Evolutionary conservation across 2,113 vertebrate species (phyloP).

Genomic region (Benitochromis conjunctus): DNA sequence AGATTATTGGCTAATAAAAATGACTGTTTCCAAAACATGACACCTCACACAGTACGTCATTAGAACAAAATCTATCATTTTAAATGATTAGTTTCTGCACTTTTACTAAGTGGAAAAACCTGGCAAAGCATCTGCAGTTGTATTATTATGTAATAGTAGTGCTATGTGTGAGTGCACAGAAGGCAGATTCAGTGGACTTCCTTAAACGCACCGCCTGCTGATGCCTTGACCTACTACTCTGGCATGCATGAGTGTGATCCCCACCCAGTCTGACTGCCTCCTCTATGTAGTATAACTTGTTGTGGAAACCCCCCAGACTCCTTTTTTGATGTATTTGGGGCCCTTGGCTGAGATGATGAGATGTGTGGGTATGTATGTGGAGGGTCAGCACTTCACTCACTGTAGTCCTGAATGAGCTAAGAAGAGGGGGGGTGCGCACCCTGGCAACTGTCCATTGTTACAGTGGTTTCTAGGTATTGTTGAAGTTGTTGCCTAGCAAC

Average conservation of each 20-base stretch:
- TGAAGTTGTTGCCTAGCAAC: conserved; percentile 60
- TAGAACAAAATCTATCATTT: not conserved
- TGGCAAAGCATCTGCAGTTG: not conserved
- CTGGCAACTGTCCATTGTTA: conserved; percentile 47
- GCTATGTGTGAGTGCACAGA: not conserved
- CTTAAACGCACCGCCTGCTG: not conserved
- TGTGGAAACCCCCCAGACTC: conserved; percentile 27
- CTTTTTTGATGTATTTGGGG: conserved; percentile 8
- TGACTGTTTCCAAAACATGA: not conserved
- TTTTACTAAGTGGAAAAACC: not conserved
- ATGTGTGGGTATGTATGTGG: not conserved
- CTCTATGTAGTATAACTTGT: not conserved
- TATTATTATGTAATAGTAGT: not conserved
- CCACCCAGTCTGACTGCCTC: not conserved
- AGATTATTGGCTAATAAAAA: not conserved
- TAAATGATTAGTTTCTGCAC: not conserved
- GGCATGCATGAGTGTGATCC: not conserved
- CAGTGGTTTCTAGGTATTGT: conserved; percentile 48
- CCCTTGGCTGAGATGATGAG: conserved; percentile 11
- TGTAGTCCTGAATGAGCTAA: conserved; percentile 34
- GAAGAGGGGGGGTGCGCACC: not conserved
- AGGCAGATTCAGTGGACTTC: not conserved
- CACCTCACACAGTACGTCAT: not conserved
- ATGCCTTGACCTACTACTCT: not conserved
- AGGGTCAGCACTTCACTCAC: conserved; percentile 1